These are phyloP conservation scores for Danionella dracula DNA, from an alignment of 2,797 vertebrate species.

Conservation along the genomic window DNA sequence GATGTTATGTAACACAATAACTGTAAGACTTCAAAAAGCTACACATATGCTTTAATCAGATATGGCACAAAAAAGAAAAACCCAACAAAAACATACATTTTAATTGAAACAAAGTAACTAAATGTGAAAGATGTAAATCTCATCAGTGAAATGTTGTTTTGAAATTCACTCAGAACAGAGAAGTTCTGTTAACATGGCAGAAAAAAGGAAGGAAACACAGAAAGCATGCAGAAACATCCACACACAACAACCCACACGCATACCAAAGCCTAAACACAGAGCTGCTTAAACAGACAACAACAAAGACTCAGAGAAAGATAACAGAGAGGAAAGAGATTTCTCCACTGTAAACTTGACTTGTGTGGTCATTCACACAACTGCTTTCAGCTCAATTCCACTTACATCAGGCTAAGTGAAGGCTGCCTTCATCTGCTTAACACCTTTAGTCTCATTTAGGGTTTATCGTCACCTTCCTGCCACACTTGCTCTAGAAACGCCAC, in stretches of 20 bases:
- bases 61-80: no score
- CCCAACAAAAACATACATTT: no score
- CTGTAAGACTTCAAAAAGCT: no score
- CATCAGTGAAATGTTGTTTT: not conserved
- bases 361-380: not conserved
- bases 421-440: conserved; percentile 5
- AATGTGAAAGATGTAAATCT: no score
- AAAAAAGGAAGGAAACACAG: not conserved
- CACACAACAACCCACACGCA: conserved; percentile 19
- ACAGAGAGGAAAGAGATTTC: conserved; percentile 7
- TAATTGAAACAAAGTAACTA: no score
- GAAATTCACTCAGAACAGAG: not conserved
- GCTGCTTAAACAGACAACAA: not conserved
- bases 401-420: not conserved
- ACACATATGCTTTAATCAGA: no score
- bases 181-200: not conserved
- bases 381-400: conserved; percentile 2
- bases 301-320: conserved; percentile 4
- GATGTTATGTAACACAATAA: no score
- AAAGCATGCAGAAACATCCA: conserved; percentile 13
- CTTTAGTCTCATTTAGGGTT: conserved; percentile 21
- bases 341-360: conserved; percentile 17
- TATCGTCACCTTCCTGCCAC: not conserved
- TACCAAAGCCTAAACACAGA: conserved; percentile 15
- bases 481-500: not conserved